phyloP scores from a whole-genome alignment of 2,113 vertebrate species.

The Saguinus midas region DNA sequence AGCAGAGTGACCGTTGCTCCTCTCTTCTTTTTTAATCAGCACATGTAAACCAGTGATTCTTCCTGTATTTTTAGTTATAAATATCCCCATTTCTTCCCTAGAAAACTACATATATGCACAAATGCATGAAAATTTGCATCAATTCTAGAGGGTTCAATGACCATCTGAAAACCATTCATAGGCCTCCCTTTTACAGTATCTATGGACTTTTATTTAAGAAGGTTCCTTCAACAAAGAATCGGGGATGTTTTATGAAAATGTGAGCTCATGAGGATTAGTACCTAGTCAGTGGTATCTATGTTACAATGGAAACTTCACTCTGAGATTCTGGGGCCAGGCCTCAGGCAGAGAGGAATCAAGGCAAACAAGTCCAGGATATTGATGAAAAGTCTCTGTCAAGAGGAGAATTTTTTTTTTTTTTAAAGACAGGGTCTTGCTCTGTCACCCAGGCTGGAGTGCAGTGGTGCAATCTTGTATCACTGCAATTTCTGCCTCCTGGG shows the following conservation, averaged over 20 bases:
- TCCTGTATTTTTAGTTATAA: slow-evolving; percentile 7
- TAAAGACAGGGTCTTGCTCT: no score
- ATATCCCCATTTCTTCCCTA: background rate
- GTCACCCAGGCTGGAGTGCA: no score
- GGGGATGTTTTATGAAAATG: background rate
- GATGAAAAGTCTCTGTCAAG: background rate
- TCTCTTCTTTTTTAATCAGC: background rate
- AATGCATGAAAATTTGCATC: background rate
- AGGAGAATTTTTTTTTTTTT: background rate
- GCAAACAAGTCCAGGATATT: background rate
- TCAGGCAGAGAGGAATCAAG: background rate
- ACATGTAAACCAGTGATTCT: background rate
- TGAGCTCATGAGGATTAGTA: background rate
- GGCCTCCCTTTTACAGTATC: background rate
- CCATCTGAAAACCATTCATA: background rate
- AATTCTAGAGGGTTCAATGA: background rate
- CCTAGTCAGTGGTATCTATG: background rate
- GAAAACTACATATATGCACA: background rate
- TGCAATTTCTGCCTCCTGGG: no score
- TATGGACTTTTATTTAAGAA: background rate
- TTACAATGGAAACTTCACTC: background rate
- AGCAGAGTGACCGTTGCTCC: background rate
- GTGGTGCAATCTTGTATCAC: no score
- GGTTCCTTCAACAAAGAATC: background rate
- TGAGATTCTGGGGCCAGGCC: background rate